Evolutionary conservation across 1,140 invertebrate genomes (phyloP), one percentile per base, ranked within the genome.

Genomic region (Drosophila erecta): DNA sequence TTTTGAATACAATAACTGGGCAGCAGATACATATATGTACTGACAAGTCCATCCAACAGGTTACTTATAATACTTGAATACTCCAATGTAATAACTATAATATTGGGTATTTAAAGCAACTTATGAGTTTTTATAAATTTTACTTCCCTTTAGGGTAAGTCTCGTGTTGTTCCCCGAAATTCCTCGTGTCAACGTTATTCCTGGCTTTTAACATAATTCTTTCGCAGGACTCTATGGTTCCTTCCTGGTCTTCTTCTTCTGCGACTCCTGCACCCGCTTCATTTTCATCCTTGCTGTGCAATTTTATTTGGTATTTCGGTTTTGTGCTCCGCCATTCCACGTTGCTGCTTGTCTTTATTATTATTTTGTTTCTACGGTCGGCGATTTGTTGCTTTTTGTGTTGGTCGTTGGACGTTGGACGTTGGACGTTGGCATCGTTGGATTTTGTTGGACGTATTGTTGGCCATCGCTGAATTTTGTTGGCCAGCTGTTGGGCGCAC

Each of bases 281-380:
- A 60, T 61, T 84, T 73, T 79, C 76, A 73, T 84, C 72, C 79
- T 80, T 84, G 81, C 76, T 84, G 64, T 76, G 81, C 71, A 75
- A 76, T 84, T 84, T 79, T 75, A 84, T 84, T 84, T 79, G 81
- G 79, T 60, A 84, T 71, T 71, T 84, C 75, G 77, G 71, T 55
- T 60, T 60, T 57, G 56, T 61, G 66, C 54, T 75, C 54, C 61
- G 56, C 59, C 77, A 62, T 62, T 66, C 62, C 44, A 41, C 24
- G 57, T 30, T 61, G 51, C 57, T 57, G 70, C 54, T 64, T 51
- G 66, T 62, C 66, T 57, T 55, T 54, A 51, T 67, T 70, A 47
- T 62, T 66, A 49, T 70, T 51, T 73, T 56, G 47, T 44, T 60
- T 72, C 47, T 22, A 40, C 75, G 22, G 24, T 38, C 41, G 43